Conservation (phyloP, 2,888 invertebrate genomes). For the Xestia sexstrigata region DNA sequence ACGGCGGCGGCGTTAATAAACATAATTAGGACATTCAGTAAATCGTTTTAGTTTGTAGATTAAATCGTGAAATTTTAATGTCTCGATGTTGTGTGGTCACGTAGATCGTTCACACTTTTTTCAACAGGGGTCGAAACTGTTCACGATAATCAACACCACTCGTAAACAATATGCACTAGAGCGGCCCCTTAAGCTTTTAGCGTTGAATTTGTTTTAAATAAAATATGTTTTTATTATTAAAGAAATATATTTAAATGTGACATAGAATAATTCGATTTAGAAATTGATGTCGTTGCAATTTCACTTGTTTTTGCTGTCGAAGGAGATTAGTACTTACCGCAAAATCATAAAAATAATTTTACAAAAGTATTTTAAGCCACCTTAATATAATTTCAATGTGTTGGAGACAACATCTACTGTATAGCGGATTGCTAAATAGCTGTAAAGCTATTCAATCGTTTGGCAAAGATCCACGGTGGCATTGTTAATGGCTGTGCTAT, state of each 20-base stretch:
- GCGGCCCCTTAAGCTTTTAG: slow-evolving; percentile 72
- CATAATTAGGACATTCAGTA: slow-evolving; percentile 59
- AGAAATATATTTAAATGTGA: slow-evolving; percentile 65
- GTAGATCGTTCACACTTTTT: slow-evolving; percentile 71
- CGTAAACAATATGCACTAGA: slow-evolving; percentile 51
- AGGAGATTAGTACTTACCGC: slow-evolving; percentile 73
- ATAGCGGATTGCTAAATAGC: slow-evolving; percentile 67
- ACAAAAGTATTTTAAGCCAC: slow-evolving; percentile 81
- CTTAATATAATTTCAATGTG: slow-evolving; percentile 71
- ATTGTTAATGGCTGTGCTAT: slow-evolving; percentile 86
- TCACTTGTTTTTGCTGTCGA: slow-evolving; percentile 67
- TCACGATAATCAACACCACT: slow-evolving; percentile 40
- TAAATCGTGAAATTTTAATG: slow-evolving; percentile 71
- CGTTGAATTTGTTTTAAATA: slow-evolving; percentile 68
- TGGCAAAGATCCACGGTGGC: slow-evolving; percentile 80
- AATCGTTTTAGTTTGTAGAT: slow-evolving; percentile 72
- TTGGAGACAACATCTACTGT: slow-evolving; percentile 69
- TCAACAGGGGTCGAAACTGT: slow-evolving; percentile 58
- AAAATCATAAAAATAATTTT: slow-evolving; percentile 76
- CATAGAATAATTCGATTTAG: slow-evolving; percentile 69
- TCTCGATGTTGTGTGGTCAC: slow-evolving; percentile 85
- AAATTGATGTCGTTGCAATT: slow-evolving; percentile 70
- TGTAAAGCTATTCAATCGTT: slow-evolving; percentile 69
- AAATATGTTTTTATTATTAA: slow-evolving; percentile 72
- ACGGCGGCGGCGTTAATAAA: slow-evolving; percentile 47